Evolutionary conservation across 1,140 invertebrate genomes (phyloP), one percentile per base, ranked within the genome.

Genomic region (Pogonognathellus flavescens): DNA sequence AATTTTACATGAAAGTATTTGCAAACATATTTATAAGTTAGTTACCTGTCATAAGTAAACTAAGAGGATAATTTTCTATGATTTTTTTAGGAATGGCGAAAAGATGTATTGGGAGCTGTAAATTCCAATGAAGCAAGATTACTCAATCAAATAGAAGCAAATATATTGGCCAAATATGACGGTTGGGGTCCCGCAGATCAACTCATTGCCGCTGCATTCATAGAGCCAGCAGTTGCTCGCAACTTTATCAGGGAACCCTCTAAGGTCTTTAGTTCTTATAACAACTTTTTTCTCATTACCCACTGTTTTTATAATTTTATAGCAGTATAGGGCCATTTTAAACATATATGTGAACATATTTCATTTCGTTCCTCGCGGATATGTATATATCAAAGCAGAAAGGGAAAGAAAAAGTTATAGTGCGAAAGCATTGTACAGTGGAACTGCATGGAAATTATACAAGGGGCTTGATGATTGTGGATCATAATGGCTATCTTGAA

Each of bases 381-480:
- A n/a, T 57, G 11, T 14, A 57, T 2, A n/a, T 5, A 13, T 57
- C 53, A 57, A 57, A 57, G 10, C 2, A n/a, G 11, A n/a, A 57
- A 9, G 41, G 41, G 16, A 16, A 50, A 31, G 57, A n/a, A n/a
- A n/a, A n/a, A n/a, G 25, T 16, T 14, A 4, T n/a, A n/a, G 25
- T 82, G 1, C 41, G 14, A 6, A 52, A 57, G 16, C 70, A 53
- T 57, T 83, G 81, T 3, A 92, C 92, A n/a, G 92, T 94, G 2
- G 93, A 94, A 88, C 89, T 94, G 5, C 86, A 88, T 80, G 93
- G 93, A 8, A 87, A 86, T 9, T 91, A 90, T 85, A 93, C 93
- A 0, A 90, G 93, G 86, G 93, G 93, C 2, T 92, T 93, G 89
- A 91, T 93, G 85, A 91, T 93, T 0, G 89, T 94, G 25, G 93